Evolutionary conservation across 2,797 vertebrate genomes (phyloP), one percentile per base, ranked within the genome.

Genomic region (Acanthiza pusilla): DNA sequence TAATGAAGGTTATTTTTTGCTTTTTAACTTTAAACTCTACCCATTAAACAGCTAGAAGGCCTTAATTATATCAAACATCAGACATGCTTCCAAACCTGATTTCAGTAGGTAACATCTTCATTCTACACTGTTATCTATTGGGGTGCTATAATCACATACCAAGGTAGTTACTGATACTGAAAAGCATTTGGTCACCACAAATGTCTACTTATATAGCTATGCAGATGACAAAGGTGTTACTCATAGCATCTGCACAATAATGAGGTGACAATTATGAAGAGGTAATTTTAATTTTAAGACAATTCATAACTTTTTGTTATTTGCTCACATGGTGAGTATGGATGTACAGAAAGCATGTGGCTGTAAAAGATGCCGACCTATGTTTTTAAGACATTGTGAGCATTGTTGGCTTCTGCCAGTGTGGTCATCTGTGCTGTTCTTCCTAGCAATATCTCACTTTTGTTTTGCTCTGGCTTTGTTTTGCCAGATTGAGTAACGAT

Each of bases 331-430:
- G 26, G 11, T 54, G 34, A 38, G 7, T 57, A 32, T 25, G 16
- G 29, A 36, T 17, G 7, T 34, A 62, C 1, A 10, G 34, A 38
- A 61, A 63, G 5, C 23, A 10, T 0, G 2, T 54, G 71, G 14
- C 57, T 88, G 16, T 50, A 55, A 43, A 75, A 90, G 25, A 18
- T 50, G 11, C 25, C 55, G 36, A 63, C 17, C 4, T 25, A 30
- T 10, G 7, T 5, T 81, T 81, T 60, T 48, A 47, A 60, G 51
- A 40, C 19, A 27, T 42, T 0, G 0, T 51, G 36, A 82, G 2
- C 27, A 14, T 2, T 40, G 51, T 7, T 26, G 17, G 14, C 10
- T 81, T 54, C 62, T 83, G 18, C 4, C 34, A 34, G 5, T 29
- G 40, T 66, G 29, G 22, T 76, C 7, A 14, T 53, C 36, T 71